Evolutionary conservation across 2,113 vertebrate genomes (phyloP).

Genomic region (Ptyas mucosa): DNA sequence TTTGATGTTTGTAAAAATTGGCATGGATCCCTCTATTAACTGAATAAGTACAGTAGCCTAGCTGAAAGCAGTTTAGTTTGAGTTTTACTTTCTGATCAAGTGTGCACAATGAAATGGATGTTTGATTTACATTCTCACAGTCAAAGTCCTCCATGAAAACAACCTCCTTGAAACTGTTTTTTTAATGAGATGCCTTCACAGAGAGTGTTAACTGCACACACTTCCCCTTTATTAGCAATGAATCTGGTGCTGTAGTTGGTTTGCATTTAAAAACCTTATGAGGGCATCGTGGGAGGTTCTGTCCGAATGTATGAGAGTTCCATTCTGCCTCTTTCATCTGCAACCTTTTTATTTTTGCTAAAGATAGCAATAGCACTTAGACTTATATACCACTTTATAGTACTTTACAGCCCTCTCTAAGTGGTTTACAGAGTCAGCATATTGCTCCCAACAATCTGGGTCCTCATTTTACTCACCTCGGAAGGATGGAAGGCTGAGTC

Average conservation of each 20-base stretch:
- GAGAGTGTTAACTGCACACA: background rate
- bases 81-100: background rate
- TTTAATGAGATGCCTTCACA: background rate
- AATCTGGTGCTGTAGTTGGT: background rate
- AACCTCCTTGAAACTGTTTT: background rate
- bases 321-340: background rate
- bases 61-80: background rate
- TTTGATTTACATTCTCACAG: too few species aligned
- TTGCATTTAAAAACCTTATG: background rate
- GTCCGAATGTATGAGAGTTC: background rate
- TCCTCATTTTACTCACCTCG: too few species aligned
- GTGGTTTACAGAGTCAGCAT: too few species aligned
- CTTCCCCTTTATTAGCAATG: background rate
- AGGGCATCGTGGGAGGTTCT: background rate
- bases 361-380: background rate
- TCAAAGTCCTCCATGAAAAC: background rate
- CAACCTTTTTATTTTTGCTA: background rate
- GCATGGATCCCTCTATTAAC: background rate
- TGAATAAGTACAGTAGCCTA: background rate
- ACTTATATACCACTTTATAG: too few species aligned
- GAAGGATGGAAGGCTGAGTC: too few species aligned
- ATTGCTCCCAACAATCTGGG: too few species aligned
- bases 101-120: background rate
- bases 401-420: too few species aligned
- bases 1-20: background rate